These are phyloP conservation scores for Trididemnum clinides DNA, from an alignment of 23 tunicate genomes.

Conservation along the genomic window DNA sequence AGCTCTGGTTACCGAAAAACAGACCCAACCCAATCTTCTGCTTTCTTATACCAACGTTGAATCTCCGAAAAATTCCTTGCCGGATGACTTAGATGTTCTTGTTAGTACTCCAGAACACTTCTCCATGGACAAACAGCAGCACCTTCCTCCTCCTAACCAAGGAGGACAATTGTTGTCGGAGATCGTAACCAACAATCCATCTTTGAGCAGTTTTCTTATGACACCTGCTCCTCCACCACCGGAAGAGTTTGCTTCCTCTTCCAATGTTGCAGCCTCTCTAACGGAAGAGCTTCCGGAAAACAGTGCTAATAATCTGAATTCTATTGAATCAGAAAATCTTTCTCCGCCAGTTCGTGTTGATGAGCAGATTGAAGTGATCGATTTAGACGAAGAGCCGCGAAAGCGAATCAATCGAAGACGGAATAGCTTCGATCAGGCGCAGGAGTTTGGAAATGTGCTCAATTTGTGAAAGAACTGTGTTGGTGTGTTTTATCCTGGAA, in stretches of 20 bases:
- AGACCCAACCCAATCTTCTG: conserved; percentile 31
- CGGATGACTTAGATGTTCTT: background rate
- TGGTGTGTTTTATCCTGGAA: too few relatives aligned
- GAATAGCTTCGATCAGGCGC: conserved; percentile 71
- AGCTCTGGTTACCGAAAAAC: background rate
- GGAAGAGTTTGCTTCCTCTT: conserved; percentile 1
- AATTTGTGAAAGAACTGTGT: conserved; percentile 17
- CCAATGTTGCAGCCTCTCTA: background rate
- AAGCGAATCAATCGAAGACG: conserved; percentile 26
- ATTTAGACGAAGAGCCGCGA: conserved; percentile 53
- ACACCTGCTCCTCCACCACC: conserved; percentile 52
- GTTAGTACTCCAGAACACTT: background rate
- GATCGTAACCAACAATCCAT: conserved; percentile 47
- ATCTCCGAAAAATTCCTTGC: background rate
- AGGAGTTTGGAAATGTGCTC: conserved; percentile 70
- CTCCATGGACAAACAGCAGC: background rate
- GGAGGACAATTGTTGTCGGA: conserved; percentile 46
- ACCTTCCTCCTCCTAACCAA: conserved; percentile 24
- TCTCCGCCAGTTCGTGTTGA: background rate
- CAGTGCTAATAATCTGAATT: background rate
- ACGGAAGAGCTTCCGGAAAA: background rate
- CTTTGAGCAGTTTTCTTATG: conserved; percentile 38
- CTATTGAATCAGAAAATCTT: background rate
- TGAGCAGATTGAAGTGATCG: conserved; percentile 44
- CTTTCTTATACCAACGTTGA: conserved; percentile 42